Conservation (phyloP, 2,797 vertebrate species). For the Acanthurus tractus region DNA sequence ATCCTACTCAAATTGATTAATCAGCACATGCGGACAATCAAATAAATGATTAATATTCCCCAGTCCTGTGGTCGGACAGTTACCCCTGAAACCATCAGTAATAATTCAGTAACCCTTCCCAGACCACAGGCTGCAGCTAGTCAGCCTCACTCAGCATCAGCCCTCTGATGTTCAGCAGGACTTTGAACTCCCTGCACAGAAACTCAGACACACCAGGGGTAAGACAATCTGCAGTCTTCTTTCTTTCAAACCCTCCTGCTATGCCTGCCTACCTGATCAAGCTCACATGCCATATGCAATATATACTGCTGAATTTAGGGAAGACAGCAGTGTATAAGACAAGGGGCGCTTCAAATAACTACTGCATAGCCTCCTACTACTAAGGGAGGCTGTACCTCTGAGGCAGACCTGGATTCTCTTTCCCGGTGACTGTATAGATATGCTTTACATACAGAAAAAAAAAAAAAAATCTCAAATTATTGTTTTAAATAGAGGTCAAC, state of each 20-base stretch:
- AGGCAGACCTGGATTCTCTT: slow-evolving; percentile 22
- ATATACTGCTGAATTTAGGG: slow-evolving; percentile 22
- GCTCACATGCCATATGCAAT: slow-evolving; percentile 24
- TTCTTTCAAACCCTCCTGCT: slow-evolving; percentile 36
- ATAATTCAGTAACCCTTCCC: slow-evolving; percentile 89
- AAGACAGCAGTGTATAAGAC: slow-evolving; percentile 2
- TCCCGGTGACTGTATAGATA: slow-evolving; percentile 1
- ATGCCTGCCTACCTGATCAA: slow-evolving; percentile 56
- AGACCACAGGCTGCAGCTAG: slow-evolving; percentile 82
- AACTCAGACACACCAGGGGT: slow-evolving; percentile 65
- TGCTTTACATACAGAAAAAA: neutral
- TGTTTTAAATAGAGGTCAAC: neutral
- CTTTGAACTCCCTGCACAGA: slow-evolving; percentile 82
- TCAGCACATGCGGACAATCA: slow-evolving; percentile 91
- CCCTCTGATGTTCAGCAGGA: slow-evolving; percentile 81
- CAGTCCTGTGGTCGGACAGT: slow-evolving; percentile 85
- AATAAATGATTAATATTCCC: slow-evolving; percentile 91
- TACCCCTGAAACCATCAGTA: slow-evolving; percentile 88
- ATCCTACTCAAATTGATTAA: slow-evolving; percentile 90
- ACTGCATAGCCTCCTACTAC: slow-evolving; percentile 7
- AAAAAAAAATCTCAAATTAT: neutral
- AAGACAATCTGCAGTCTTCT: slow-evolving; percentile 69
- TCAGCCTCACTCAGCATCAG: slow-evolving; percentile 81
- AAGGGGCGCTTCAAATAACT: neutral
- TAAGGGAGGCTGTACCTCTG: neutral